Evolutionary conservation across 2,113 vertebrate species (phyloP).

Genomic region (Tachysurus vachellii): DNA sequence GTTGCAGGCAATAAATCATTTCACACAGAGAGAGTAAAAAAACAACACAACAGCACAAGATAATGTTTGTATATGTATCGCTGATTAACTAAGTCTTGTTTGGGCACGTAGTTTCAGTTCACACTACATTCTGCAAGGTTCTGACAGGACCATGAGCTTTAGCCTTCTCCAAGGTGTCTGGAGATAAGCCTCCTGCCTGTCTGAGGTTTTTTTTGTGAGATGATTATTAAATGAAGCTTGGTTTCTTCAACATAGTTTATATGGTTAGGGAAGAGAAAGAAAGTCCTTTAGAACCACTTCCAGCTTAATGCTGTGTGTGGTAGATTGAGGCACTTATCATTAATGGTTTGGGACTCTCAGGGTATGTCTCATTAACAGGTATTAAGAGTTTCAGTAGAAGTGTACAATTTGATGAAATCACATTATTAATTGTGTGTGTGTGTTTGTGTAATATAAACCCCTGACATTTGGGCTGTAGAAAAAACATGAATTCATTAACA

Average conservation of each 20-base stretch:
- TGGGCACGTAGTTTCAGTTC: not conserved
- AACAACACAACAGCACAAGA: not conserved
- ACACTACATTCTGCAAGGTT: not conserved
- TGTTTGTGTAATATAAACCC: not conserved
- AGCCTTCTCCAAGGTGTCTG: not conserved
- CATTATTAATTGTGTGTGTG: not conserved
- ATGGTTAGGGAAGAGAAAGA: not conserved
- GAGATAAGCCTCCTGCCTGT: not conserved
- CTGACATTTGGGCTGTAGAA: not conserved
- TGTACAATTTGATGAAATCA: not conserved
- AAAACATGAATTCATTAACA: slow-evolving; percentile 23
- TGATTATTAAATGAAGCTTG: not conserved
- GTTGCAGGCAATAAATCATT: not conserved
- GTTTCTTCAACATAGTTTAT: not conserved
- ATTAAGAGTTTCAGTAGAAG: not conserved
- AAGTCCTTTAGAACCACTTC: not conserved
- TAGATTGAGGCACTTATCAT: not conserved
- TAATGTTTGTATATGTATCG: not conserved
- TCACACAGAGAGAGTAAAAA: not conserved
- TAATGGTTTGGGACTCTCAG: not conserved
- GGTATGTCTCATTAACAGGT: not conserved
- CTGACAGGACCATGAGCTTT: not conserved
- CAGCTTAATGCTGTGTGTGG: not conserved
- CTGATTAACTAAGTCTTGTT: too few species aligned
- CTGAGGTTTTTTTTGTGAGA: not conserved